phyloP scores from a whole-genome alignment of 2,797 vertebrate genomes.

The Gymnocypris eckloni region DNA sequence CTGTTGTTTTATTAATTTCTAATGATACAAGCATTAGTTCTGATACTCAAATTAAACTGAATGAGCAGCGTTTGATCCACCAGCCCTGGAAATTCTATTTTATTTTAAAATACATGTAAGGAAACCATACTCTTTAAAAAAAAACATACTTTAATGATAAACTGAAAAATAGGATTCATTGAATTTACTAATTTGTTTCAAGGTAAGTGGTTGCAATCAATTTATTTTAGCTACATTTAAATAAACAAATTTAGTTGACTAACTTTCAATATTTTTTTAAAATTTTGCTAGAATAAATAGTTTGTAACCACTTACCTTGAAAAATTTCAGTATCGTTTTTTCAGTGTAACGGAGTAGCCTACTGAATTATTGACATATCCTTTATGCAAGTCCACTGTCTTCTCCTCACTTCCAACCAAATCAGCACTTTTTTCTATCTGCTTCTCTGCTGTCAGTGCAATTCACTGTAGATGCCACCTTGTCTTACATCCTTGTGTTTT shows the following conservation, averaged over 20 bases:
- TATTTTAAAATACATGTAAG: background rate
- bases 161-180: too few species aligned
- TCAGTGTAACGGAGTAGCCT: background rate
- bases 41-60: background rate
- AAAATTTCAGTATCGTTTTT: too few species aligned
- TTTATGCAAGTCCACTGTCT: background rate
- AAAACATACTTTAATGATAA: too few species aligned
- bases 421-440: background rate
- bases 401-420: background rate
- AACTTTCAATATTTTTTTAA: too few species aligned
- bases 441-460: background rate
- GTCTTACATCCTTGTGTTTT: slow-evolving; percentile 14
- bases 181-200: too few species aligned
- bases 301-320: too few species aligned
- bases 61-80: too few species aligned
- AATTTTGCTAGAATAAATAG: too few species aligned
- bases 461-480: background rate
- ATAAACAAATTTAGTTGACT: too few species aligned
- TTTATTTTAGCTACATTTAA: too few species aligned
- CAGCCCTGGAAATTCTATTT: background rate
- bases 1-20: background rate
- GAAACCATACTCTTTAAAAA: background rate
- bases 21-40: background rate
- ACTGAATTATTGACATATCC: background rate
- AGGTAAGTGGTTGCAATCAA: too few species aligned